These are phyloP conservation scores for Aurelia aurita complex sp. Pacific DNA, from an alignment of 30 jellyfish, hydroid and myxozoan species.

Conservation along the genomic window DNA sequence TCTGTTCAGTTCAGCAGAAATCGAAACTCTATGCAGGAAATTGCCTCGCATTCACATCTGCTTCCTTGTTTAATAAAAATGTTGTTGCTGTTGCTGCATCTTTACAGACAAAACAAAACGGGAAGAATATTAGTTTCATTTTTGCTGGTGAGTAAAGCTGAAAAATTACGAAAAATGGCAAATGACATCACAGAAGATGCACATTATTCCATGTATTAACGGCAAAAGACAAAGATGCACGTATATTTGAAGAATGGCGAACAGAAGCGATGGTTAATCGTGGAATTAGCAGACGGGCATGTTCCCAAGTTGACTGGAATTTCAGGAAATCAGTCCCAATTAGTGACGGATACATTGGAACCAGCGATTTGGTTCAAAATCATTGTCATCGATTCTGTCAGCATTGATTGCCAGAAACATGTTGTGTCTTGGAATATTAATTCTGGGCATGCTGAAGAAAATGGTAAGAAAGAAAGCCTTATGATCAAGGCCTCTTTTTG, in stretches of 20 bases:
- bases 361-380: constrained; percentile 95
- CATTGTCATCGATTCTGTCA: constrained; percentile 78
- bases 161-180: not conserved
- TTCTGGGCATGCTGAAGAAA: constrained; percentile 4
- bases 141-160: not conserved
- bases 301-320: constrained; percentile 82
- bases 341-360: constrained; percentile 59
- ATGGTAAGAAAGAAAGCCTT: too few relatives aligned
- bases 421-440: constrained; percentile 76
- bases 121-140: not conserved
- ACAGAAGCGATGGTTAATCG: constrained; percentile 69
- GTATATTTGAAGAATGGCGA: constrained; percentile 72
- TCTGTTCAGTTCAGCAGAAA: too few relatives aligned
- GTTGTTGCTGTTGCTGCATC: not conserved
- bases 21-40: not conserved
- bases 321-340: constrained; percentile 39
- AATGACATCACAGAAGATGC: not conserved
- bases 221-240: constrained; percentile 61
- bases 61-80: constrained; percentile 7
- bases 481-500: too few relatives aligned
- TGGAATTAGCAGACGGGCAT: constrained; percentile 81
- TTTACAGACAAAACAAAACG: too few relatives aligned
- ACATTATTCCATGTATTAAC: not conserved
- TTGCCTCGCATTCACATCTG: not conserved
- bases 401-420: constrained; percentile 76